phyloP scores from a whole-genome alignment of 2,888 invertebrate species.

The Lasius platythorax region DNA sequence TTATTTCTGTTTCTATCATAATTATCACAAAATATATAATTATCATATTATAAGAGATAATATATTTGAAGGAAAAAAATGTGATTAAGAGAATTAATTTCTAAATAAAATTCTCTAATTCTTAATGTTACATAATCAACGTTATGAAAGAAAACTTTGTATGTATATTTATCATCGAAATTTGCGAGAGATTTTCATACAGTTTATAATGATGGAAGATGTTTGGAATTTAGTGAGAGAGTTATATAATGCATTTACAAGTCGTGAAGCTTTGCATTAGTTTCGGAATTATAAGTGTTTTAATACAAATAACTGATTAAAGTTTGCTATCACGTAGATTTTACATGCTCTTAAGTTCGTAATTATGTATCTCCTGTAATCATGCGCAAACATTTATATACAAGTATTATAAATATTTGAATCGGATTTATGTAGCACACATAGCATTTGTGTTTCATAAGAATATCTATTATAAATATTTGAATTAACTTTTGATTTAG shows the following conservation, averaged over 20 bases:
- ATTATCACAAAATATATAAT: constrained; percentile 10
- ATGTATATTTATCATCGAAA: background rate
- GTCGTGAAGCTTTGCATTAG: constrained; percentile 31
- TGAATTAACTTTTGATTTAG: no score
- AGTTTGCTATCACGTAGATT: no score
- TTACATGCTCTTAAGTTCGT: no score
- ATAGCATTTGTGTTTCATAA: no score
- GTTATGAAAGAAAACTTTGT: constrained; percentile 11
- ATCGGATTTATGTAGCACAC: no score
- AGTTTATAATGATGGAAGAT: constrained; percentile 28
- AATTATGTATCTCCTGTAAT: no score
- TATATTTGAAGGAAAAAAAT: background rate
- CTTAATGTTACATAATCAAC: constrained; percentile 12
- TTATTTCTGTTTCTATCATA: constrained; percentile 15
- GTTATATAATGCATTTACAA: constrained; percentile 23
- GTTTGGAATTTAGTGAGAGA: constrained; percentile 18
- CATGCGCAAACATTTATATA: no score
- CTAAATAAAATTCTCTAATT: background rate
- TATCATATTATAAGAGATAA: background rate
- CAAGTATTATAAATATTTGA: no score
- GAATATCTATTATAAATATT: no score
- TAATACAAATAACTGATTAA: no score
- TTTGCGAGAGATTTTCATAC: background rate
- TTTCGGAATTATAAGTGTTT: no score
- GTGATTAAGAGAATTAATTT: background rate